These are phyloP conservation scores for Lordiphosa collinella DNA, from an alignment of 1,140 invertebrate species.

Conservation along the genomic window DNA sequence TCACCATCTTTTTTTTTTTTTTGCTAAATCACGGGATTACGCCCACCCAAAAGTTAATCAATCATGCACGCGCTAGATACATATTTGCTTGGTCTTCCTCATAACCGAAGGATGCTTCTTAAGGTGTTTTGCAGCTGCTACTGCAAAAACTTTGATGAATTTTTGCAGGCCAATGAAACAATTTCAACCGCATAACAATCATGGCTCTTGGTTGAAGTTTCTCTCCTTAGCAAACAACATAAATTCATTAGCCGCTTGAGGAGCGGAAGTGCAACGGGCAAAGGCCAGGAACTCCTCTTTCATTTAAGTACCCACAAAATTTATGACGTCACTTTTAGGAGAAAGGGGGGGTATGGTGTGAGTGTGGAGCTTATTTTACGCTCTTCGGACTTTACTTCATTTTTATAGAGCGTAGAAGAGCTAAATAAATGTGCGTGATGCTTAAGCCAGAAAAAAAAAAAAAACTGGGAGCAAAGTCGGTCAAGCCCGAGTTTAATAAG, in stretches of 20 bases:
- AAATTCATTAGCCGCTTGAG: constrained; percentile 67
- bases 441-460: no score
- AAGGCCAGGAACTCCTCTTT: background rate
- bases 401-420: constrained; percentile 3
- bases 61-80: constrained; percentile 55
- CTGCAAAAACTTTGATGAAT: constrained; percentile 60
- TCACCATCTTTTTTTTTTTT: constrained; percentile 13
- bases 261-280: constrained; percentile 22
- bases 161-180: constrained; percentile 56
- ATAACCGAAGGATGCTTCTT: constrained; percentile 45
- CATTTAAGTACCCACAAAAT: constrained; percentile 60
- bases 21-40: constrained; percentile 57
- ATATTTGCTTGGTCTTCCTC: constrained; percentile 29
- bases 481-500: no score
- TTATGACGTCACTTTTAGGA: constrained; percentile 68
- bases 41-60: constrained; percentile 62
- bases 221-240: constrained; percentile 31
- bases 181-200: constrained; percentile 41
- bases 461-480: no score
- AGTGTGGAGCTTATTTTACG: constrained; percentile 17
- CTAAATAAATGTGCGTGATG: no score
- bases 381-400: constrained; percentile 9
- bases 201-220: constrained; percentile 35
- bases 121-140: constrained; percentile 55
- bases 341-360: constrained; percentile 32